Conservation (phyloP, 2,888 invertebrate genomes). For the Ophonus ardosiacus region DNA sequence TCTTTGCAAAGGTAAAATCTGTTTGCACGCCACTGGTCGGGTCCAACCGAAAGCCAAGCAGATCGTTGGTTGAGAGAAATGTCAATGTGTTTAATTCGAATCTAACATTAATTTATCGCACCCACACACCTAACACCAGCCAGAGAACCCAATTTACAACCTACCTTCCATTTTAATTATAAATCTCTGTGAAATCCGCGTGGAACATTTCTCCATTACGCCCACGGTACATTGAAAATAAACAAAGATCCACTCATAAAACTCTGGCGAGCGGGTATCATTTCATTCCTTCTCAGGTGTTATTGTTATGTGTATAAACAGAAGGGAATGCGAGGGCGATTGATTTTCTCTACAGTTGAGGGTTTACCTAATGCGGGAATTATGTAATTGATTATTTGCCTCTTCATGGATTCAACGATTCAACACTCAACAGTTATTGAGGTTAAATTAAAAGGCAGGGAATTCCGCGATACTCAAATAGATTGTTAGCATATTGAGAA, state of each 20-base stretch:
- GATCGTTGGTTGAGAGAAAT: slow-evolving; percentile 54
- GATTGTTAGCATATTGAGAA: background rate
- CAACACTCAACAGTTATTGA: background rate
- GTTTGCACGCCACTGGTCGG: background rate
- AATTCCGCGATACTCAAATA: background rate
- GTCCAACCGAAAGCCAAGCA: slow-evolving; percentile 19
- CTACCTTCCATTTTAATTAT: background rate
- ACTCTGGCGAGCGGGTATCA: background rate
- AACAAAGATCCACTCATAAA: background rate
- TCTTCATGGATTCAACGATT: background rate
- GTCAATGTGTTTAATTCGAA: slow-evolving; percentile 62
- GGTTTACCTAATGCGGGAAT: background rate
- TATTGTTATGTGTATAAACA: slow-evolving; percentile 7
- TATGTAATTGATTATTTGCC: background rate
- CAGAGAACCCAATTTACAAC: slow-evolving; percentile 12
- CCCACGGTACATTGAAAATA: background rate
- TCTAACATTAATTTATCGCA: slow-evolving; percentile 60
- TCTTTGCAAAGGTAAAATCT: background rate
- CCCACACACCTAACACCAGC: slow-evolving; percentile 36
- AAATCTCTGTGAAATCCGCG: background rate
- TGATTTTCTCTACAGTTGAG: background rate
- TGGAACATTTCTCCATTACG: background rate
- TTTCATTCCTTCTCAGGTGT: slow-evolving; percentile 6
- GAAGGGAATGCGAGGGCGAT: background rate
- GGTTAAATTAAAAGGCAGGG: background rate